A percentile compares a stretch with the other conserved stretches of the same genome.
Evolutionary conservation across 2,113 vertebrate species (phyloP).

Genomic region (Sturnus vulgaris): DNA sequence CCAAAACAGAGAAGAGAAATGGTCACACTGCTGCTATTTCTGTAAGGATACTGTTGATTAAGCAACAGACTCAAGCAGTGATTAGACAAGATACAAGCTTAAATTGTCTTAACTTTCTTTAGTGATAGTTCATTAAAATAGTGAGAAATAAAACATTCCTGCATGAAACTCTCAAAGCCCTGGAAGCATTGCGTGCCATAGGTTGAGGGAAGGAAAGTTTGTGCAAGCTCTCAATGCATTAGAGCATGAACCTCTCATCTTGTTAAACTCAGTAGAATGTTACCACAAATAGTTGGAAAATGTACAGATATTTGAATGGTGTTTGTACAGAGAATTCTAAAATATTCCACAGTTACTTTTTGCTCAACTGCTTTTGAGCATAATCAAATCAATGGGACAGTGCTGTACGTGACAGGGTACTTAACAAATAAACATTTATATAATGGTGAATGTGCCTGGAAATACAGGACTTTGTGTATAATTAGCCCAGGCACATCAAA

Average conservation of each 20-base stretch:
- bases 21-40: neutral
- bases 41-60: neutral
- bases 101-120: neutral
- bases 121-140: neutral
- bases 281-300: neutral
- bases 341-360: neutral
- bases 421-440: neutral
- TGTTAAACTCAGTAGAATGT: neutral
- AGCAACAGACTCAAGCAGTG: neutral
- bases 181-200: neutral
- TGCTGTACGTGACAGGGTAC: neutral
- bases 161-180: neutral
- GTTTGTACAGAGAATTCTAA: neutral
- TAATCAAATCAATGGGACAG: neutral
- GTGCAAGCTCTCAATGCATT: neutral
- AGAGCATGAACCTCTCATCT: neutral
- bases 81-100: neutral
- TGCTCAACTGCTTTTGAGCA: neutral
- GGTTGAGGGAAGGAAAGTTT: neutral
- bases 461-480: neutral
- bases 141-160: neutral
- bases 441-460: neutral
- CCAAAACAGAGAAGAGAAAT: neutral
- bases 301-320: neutral
- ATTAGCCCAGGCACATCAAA: neutral